Base-by-base conservation (phyloP, 2,888 invertebrate species). In the Leucania comma region DNA sequence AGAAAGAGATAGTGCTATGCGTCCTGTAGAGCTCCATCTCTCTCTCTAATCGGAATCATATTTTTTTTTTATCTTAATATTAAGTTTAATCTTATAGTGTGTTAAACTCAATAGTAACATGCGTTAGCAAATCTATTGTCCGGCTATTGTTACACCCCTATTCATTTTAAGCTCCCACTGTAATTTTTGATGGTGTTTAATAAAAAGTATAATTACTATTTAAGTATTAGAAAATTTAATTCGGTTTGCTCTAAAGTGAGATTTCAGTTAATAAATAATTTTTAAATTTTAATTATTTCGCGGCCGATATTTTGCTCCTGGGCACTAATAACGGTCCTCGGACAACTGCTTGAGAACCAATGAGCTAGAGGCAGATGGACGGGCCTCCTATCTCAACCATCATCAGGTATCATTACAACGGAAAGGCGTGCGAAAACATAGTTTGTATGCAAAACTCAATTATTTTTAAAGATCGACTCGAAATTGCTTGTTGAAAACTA, bases 381-480 rank as follows among this genome's bases (percentile, higher is more conserved):
- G 35, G 2, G 51, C 0, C 5, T 22, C 3, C 26, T 73, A 79
- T 70, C 65, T 53, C 6, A 6, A 46, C 29, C 35, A 4, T 65
- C 64, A 67, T 78, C 78, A 17, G 29, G 8, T 56, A 67, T 80
- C 78, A 82, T 82, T 80, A 82, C 71, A 80, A 68, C 24, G 32
- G 17, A 46, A 26, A 78, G 68, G 78, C 68, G 66, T 80, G 68
- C 57, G 70, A 62, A 67, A 46, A 57, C 57, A 57, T 53, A 65
- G 65, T 70, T 60, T 72, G 46, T 70, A 82, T 82, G 77, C 78
- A 72, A 72, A 78, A 68, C 56, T 50, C 48, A 56, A 69, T 73
- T 73, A 67, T 72, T 78, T 80, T 75, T 67, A 54, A 22, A 51
- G n/a, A 57, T 29, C 51, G 3, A 22, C 32, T 32, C 50, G 51